Evolutionary conservation across 30 jellyfish, hydroid and myxozoan genomes (phyloP), one percentile per base, ranked within the genome.

Genomic region (Calvadosia cruxmelitensis): DNA sequence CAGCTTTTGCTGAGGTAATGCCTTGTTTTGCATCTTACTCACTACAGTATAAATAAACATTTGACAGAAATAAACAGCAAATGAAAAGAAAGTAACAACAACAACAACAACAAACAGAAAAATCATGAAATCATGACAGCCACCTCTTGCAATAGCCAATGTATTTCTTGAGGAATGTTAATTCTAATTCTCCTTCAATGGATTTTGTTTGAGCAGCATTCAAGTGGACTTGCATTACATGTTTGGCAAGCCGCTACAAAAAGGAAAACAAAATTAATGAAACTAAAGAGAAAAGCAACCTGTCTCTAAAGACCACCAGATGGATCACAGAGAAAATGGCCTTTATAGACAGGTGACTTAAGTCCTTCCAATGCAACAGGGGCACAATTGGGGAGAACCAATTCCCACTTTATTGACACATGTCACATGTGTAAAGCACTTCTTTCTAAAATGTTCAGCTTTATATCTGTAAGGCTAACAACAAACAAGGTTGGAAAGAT

Each of bases 161-260:
- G 73, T 71, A 80, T 50, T 84, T 84, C 84, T 78, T 80, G 13
- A 93, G 76, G 66, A 93, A 93, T 33, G 63, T 81, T 81, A 93
- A 62, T 49, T 84, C 90, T 33, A 93, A 78, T 33, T 93, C 99
- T 26, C 95, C 99, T 57, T 93, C 99, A 42, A 67, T 78, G 24
- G 84, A 89, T 33, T 78, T 35, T 29, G 94, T 64, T 57, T 84
- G 95, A 1, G 95, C 95, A 52, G 95, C 95, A 64, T 85, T 78
- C 72, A 93, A 64, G 65, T 93, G 99, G 23, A 93, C 96, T 50
- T 81, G 96, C 94, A 93, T 84, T 3, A 93, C 99, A 52, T 93
- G 99, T 66, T 73, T 93, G 49, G 99, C 99, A 3, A 93, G 76
- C 34, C 93, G 93, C 99, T 92, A 29, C 53, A 92, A 61, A 2